A percentile compares a stretch with the other conserved stretches of the same genome.
phyloP scores from a whole-genome alignment of 2,888 invertebrate genomes.

The Macrophya annulata region DNA sequence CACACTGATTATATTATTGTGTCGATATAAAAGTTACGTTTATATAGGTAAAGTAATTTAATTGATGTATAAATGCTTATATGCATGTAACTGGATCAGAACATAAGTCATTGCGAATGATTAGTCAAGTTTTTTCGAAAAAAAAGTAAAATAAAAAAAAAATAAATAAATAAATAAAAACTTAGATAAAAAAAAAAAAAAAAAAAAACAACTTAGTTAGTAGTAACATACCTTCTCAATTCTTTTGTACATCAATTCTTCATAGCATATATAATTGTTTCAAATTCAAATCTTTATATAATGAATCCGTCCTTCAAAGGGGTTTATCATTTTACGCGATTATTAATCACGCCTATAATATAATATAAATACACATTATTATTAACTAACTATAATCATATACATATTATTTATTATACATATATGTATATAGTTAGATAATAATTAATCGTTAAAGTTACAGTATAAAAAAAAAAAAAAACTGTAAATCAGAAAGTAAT shows the following conservation, averaged over 20 bases:
- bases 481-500: background rate
- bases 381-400: background rate
- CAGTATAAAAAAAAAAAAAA: too few species aligned
- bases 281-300: background rate
- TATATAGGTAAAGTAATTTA: background rate
- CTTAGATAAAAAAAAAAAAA: background rate
- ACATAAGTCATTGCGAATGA: background rate
- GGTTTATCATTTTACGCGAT: slow-evolving; percentile 9
- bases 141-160: background rate
- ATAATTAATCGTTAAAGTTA: background rate
- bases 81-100: background rate
- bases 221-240: background rate
- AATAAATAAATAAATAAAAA: background rate
- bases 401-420: background rate
- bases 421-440: background rate
- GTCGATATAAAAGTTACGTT: slow-evolving; percentile 14
- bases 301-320: slow-evolving; percentile 48
- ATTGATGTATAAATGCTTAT: slow-evolving; percentile 5
- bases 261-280: background rate
- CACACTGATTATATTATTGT: slow-evolving; percentile 29
- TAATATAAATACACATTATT: background rate
- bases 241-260: background rate
- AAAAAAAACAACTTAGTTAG: background rate
- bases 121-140: background rate
- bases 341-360: background rate